These are phyloP conservation scores for Sturnira hondurensis DNA, from an alignment of 2,113 vertebrate species.

Conservation along the genomic window DNA sequence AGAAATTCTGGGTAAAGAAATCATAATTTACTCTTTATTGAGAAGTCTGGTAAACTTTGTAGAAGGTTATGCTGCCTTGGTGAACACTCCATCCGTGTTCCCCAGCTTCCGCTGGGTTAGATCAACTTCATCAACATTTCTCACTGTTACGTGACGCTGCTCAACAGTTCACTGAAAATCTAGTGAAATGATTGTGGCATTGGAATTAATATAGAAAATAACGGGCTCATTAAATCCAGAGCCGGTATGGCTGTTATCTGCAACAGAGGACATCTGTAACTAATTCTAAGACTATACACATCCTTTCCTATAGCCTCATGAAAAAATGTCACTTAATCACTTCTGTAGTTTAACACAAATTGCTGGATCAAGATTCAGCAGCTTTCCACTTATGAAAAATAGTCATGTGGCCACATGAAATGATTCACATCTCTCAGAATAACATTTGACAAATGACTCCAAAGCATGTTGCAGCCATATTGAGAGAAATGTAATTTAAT, in stretches of 20 bases:
- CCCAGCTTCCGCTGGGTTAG: no score
- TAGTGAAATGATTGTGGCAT: no score
- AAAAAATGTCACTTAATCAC: background rate
- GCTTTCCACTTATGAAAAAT: background rate
- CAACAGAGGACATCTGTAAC: background rate
- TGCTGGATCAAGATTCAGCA: background rate
- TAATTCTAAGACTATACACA: background rate
- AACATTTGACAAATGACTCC: background rate
- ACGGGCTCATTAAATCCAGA: background rate
- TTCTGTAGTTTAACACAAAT: background rate
- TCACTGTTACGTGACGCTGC: no score
- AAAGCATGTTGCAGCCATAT: background rate
- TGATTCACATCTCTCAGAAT: background rate
- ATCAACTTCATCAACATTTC: no score
- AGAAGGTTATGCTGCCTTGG: no score
- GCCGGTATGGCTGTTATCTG: background rate
- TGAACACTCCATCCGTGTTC: no score
- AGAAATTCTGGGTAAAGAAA: no score
- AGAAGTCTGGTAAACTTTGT: no score
- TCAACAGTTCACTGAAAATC: no score
- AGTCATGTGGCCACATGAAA: background rate
- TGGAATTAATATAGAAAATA: no score
- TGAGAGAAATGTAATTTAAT: constrained; percentile 3
- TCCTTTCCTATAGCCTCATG: background rate
- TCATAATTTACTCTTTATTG: no score